Evolutionary conservation across 2,113 vertebrate species (phyloP).

Genomic region (Hiodon tergisus): DNA sequence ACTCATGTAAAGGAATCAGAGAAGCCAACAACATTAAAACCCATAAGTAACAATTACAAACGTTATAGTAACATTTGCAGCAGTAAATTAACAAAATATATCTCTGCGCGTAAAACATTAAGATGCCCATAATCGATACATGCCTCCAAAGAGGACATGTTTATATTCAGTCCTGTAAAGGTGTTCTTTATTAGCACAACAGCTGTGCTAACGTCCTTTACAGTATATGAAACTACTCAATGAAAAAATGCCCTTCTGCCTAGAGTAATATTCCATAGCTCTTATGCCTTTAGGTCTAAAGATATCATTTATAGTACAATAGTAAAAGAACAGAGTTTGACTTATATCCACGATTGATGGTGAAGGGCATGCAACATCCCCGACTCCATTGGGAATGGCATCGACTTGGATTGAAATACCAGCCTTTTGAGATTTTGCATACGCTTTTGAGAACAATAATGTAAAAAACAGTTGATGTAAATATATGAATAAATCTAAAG

Average conservation of each 20-base stretch:
- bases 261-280: conserved; percentile 3
- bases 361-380: background rate
- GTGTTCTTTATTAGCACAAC: background rate
- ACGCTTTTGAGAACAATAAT: conserved; percentile 6
- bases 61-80: background rate
- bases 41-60: background rate
- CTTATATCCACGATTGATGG: too few relatives aligned
- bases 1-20: background rate
- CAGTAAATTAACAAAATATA: background rate
- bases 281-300: too few relatives aligned
- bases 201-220: background rate
- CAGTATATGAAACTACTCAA: background rate
- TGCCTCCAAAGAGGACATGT: too few relatives aligned
- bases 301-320: background rate
- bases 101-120: too few relatives aligned
- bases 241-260: background rate
- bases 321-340: background rate
- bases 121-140: too few relatives aligned
- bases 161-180: background rate
- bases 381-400: background rate
- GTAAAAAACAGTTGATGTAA: conserved; percentile 33
- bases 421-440: background rate
- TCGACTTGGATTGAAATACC: conserved; percentile 7
- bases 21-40: background rate
- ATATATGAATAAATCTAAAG: conserved; percentile 31